phyloP scores from a whole-genome alignment of 2,888 invertebrate genomes.

The Drosophila prolongata region DNA sequence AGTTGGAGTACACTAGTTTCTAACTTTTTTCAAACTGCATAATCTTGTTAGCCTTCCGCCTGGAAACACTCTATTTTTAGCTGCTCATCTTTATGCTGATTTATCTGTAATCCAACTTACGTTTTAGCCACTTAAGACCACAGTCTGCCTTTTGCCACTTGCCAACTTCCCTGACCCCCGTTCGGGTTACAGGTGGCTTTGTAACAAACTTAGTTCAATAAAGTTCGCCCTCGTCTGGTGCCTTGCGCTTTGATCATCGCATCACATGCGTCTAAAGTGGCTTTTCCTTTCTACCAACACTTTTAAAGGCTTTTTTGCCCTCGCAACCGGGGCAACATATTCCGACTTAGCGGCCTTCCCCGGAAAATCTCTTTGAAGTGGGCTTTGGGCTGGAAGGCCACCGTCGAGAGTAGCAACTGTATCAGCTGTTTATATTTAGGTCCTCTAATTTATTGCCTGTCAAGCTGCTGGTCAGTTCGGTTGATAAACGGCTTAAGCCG shows the following conservation, averaged over 20 bases:
- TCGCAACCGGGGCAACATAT: conserved; percentile 27
- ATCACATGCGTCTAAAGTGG: conserved; percentile 36
- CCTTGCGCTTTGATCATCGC: conserved; percentile 49
- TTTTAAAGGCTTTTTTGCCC: conserved; percentile 24
- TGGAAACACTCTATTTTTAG: conserved; percentile 20
- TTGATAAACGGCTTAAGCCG: conserved; percentile 53
- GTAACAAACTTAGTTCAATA: conserved; percentile 43
- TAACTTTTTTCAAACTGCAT: conserved; percentile 27
- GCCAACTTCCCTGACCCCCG: conserved; percentile 19
- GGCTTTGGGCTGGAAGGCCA: conserved; percentile 22
- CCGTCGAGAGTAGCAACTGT: conserved; percentile 18
- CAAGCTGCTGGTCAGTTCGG: conserved; percentile 32
- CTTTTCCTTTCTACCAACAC: conserved; percentile 31
- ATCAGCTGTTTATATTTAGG: conserved; percentile 37
- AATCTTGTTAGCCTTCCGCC: conserved; percentile 36
- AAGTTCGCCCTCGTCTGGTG: conserved; percentile 40
- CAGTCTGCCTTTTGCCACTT: conserved; percentile 36
- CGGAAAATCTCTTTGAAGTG: conserved; percentile 55
- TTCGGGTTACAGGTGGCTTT: conserved; percentile 41
- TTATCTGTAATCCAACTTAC: conserved; percentile 39
- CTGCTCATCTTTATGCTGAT: conserved; percentile 27
- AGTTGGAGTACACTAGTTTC: neutral
- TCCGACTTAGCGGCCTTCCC: conserved; percentile 32
- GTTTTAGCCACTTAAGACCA: conserved; percentile 35
- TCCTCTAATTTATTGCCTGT: conserved; percentile 54